These are phyloP conservation scores for Agriopis aurantiaria DNA, from an alignment of 2,888 invertebrate species.

Conservation along the genomic window DNA sequence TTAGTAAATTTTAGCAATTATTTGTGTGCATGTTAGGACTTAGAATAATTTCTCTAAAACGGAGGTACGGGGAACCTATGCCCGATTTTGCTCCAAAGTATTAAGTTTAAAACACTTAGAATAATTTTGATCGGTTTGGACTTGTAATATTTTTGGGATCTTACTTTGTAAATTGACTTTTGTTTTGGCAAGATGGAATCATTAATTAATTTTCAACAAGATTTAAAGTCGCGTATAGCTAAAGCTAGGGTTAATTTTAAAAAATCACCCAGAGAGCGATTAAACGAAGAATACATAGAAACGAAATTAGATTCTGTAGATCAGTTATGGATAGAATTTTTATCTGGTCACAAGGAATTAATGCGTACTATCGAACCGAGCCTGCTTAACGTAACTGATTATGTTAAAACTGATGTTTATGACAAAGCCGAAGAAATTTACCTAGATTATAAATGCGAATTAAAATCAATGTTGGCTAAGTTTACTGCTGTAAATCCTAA, in stretches of 20 bases:
- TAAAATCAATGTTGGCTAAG: not conserved
- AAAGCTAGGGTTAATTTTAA: slow-evolving; percentile 20
- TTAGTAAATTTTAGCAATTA: too few species aligned
- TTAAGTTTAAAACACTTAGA: not conserved
- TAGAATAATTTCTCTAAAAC: slow-evolving; percentile 9
- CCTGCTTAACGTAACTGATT: not conserved
- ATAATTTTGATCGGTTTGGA: not conserved
- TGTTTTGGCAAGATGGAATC: not conserved
- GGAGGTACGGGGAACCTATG: slow-evolving; percentile 4
- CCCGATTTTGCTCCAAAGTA: not conserved
- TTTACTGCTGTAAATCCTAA: not conserved
- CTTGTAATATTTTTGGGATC: not conserved
- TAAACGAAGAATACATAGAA: slow-evolving; percentile 7
- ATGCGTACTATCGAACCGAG: not conserved
- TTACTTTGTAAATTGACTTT: not conserved
- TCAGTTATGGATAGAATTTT: slow-evolving; percentile 8
- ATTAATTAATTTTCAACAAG: not conserved
- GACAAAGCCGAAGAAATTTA: not conserved
- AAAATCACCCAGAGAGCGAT: slow-evolving; percentile 17
- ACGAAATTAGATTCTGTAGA: slow-evolving; percentile 16
- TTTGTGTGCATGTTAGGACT: slow-evolving; percentile 5
- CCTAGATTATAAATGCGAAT: not conserved
- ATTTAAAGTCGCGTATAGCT: not conserved
- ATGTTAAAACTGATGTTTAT: not conserved
- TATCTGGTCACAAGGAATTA: not conserved